These are phyloP conservation scores for Rapana venosa DNA, from an alignment of 2,888 invertebrate species.

Conservation along the genomic window DNA sequence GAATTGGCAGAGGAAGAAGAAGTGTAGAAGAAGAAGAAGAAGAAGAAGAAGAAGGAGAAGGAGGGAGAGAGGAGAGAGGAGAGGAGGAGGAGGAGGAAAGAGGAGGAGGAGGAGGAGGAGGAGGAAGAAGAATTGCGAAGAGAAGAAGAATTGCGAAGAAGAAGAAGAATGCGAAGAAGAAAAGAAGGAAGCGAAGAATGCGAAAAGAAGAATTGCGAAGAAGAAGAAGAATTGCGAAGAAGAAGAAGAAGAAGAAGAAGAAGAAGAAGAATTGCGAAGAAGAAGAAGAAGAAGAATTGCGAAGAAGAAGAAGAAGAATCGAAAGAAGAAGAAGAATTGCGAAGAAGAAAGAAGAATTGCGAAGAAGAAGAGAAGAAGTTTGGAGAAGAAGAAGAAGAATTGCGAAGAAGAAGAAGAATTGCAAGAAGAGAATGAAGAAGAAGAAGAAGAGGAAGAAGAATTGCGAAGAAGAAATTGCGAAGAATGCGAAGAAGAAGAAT, in stretches of 20 bases:
- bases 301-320: neutral
- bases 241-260: neutral
- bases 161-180: neutral
- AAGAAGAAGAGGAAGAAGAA: neutral
- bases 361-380: neutral
- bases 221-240: neutral
- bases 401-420: neutral
- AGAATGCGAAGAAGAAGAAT: neutral
- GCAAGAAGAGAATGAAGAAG: slow-evolving; percentile 18
- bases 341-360: too few species aligned
- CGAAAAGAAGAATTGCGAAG: neutral
- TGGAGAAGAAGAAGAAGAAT: neutral
- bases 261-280: neutral
- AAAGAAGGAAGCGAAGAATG: neutral
- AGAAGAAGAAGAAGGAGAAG: neutral
- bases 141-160: neutral
- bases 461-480: neutral
- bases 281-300: neutral
- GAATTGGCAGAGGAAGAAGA: neutral
- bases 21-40: too few species aligned
- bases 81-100: neutral
- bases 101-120: neutral
- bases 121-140: neutral
- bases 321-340: too few species aligned
- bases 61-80: neutral